phyloP scores from a whole-genome alignment of 2,113 vertebrate species.

The Aptenodytes forsteri region DNA sequence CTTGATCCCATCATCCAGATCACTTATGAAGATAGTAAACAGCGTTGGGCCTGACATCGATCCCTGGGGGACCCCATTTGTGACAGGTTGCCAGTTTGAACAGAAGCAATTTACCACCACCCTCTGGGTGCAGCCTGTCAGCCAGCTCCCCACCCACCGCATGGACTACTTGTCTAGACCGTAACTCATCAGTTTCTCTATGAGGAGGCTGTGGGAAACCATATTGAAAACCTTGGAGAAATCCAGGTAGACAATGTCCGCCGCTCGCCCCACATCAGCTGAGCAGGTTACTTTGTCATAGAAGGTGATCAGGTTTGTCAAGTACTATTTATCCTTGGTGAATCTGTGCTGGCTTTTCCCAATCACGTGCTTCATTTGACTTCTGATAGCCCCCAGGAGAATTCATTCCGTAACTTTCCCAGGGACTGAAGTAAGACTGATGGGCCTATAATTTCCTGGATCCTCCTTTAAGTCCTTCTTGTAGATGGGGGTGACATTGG shows the following conservation, averaged over 20 bases:
- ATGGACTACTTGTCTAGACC: too few species aligned
- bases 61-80: too few species aligned
- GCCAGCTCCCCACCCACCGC: not conserved
- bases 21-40: not conserved
- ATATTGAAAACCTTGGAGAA: not conserved
- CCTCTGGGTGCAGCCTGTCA: not conserved
- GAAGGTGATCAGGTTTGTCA: not conserved
- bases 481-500: not conserved
- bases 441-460: not conserved
- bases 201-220: not conserved
- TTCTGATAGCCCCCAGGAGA: not conserved
- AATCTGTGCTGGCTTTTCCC: not conserved
- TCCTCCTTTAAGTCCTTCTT: not conserved
- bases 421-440: not conserved
- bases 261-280: fast-evolving
- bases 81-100: not conserved
- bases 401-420: not conserved
- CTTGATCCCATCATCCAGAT: too few species aligned
- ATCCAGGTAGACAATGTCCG: too few species aligned
- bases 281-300: not conserved
- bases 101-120: not conserved
- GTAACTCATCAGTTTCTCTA: not conserved
- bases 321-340: not conserved
- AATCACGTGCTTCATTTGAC: not conserved
- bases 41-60: not conserved